Conservation (phyloP, 2,113 vertebrate genomes). For the Ptilonorhynchus violaceus region DNA sequence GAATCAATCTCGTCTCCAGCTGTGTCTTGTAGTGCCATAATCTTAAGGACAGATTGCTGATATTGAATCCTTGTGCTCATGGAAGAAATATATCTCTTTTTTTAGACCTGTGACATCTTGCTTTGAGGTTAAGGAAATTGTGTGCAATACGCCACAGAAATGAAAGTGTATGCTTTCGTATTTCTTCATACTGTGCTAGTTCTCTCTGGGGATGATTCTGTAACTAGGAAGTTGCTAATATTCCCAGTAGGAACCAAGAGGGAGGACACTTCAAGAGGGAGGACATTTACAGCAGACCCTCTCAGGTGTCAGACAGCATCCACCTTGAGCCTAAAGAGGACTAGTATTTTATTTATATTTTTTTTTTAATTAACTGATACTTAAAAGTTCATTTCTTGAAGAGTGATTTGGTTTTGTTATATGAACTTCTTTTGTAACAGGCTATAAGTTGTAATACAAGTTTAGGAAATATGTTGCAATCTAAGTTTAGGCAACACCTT, state of each 20-base stretch:
- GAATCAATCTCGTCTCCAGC: background rate
- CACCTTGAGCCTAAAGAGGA: background rate
- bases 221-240: background rate
- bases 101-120: background rate
- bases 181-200: background rate
- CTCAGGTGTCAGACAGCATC: background rate
- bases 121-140: background rate
- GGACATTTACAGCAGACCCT: background rate
- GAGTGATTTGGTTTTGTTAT: background rate
- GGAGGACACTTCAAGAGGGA: background rate
- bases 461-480: background rate
- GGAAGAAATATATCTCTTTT: background rate
- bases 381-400: background rate
- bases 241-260: background rate
- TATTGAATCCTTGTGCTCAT: background rate
- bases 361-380: background rate
- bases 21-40: background rate
- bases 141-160: background rate
- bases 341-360: background rate
- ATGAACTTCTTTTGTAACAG: background rate
- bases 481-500: background rate
- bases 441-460: background rate
- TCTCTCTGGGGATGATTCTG: background rate
- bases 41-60: background rate
- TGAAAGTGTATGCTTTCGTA: accelerated